Evolutionary conservation across 2,113 vertebrate genomes (phyloP), one percentile per base, ranked within the genome.

Genomic region (Gyps fulvus): DNA sequence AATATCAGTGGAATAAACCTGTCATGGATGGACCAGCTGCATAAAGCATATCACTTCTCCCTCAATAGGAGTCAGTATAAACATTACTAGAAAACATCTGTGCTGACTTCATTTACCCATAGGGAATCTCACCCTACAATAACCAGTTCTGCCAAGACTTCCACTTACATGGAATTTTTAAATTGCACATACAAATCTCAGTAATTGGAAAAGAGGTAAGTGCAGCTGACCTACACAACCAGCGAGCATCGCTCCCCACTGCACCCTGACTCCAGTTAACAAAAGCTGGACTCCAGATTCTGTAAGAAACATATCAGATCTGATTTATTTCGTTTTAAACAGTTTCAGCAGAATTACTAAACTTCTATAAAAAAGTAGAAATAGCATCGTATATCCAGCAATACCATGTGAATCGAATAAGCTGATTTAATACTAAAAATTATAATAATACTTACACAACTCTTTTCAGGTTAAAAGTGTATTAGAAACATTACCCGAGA

Each of bases 291-390:
- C 76, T 70, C 50, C 43, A 77, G 88, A 74, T 73, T 81, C 85
- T 11, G 7, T 97, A 96, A 61, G 96, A 97, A 97, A 97, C 9
- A 0, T 36, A 31, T 73, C 89, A 94, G 74, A 57, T 67, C 91
- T 38, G 89, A 70, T 50, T 71, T 38, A 61, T 42, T 88, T 91
- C 70, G 69, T 90, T 96, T 89, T 70, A 93, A 94, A 79, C 5
- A 4, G 34, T 61, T 95, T 95, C 93, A 66, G 87, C 74, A 92
- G 89, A 95, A 94, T 88, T 89, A 97, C 92, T 98, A 90, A 97
- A 98, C 69, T 96, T 96, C 73, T 96, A 90, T 98, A 98, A 98
- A 98, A 98, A 98, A 97, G 98, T 98, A 98, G 96, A 98, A 98
- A 98, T 17, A 94, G 76, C 95, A 90, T 34, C 86, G 86, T 36